Percentiles rank a stretch among this genome's conserved stretches.
These are phyloP conservation scores for Rhynchopsitta pachyrhyncha DNA, from an alignment of 2,113 vertebrate species.

Conservation along the genomic window DNA sequence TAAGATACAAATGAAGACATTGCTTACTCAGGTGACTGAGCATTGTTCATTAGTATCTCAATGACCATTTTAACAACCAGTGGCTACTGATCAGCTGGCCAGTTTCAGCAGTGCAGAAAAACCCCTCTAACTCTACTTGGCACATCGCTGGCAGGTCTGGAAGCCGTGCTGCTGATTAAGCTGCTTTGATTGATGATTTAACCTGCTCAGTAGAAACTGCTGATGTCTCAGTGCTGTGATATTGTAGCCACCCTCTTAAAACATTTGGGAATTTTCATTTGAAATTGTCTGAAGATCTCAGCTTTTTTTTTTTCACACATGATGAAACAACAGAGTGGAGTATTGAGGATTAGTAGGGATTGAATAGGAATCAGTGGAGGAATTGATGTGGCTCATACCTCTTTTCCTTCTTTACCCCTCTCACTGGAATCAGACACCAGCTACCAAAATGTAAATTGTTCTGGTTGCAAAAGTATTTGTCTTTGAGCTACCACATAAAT, in stretches of 20 bases:
- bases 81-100: background rate
- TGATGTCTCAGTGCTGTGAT: background rate
- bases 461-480: background rate
- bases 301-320: background rate
- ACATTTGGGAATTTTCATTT: background rate
- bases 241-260: background rate
- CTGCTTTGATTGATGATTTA: background rate
- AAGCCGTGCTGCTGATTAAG: background rate
- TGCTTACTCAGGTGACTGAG: background rate
- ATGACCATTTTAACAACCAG: background rate
- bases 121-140: accelerated
- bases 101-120: background rate
- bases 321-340: background rate
- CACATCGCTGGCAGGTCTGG: background rate
- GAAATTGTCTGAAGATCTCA: background rate
- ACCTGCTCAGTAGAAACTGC: background rate
- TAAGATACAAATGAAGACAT: background rate
- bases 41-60: background rate
- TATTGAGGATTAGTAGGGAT: background rate
- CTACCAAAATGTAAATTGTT: background rate
- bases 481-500: background rate
- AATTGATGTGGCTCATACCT: background rate
- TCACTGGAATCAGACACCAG: background rate
- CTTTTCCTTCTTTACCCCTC: background rate
- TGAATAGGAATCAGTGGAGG: background rate